phyloP scores from a whole-genome alignment of 1,140 invertebrate species.

The Drosophila hydei region DNA sequence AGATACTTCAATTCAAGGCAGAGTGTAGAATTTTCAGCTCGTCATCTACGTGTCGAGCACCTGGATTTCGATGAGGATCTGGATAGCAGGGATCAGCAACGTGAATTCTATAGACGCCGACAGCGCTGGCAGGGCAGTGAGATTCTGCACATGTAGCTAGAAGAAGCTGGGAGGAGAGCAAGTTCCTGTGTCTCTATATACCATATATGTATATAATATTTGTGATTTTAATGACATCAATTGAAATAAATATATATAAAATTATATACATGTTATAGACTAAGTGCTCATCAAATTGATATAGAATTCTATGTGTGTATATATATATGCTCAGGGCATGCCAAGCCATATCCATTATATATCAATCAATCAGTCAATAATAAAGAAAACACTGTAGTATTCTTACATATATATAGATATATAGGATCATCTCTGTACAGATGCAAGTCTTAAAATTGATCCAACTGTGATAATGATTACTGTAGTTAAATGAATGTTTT shows the following conservation, averaged over 20 bases:
- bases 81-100: conserved; percentile 1
- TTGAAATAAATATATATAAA: not conserved
- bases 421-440: conserved; percentile 6
- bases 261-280: not conserved
- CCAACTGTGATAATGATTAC: conserved; percentile 42
- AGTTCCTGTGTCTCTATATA: not conserved
- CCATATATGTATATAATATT: not conserved
- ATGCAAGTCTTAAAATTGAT: conserved; percentile 17
- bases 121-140: conserved; percentile 25
- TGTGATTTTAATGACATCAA: not conserved
- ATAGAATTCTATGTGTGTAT: not conserved
- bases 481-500: conserved; percentile 41
- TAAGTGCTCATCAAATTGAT: conserved; percentile 11
- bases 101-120: not conserved
- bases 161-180: not conserved
- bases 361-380: not conserved
- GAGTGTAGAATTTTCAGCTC: not conserved
- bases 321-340: conserved; percentile 29
- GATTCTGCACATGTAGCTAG: conserved; percentile 29
- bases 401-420: not conserved
- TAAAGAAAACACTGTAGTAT: conserved; percentile 4
- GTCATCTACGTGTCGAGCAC: conserved; percentile 38
- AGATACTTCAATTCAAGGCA: not conserved
- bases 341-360: conserved; percentile 29
- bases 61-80: conserved; percentile 35